Base-by-base conservation (phyloP, 2,888 invertebrate species). In the Clepsis dumicolana region DNA sequence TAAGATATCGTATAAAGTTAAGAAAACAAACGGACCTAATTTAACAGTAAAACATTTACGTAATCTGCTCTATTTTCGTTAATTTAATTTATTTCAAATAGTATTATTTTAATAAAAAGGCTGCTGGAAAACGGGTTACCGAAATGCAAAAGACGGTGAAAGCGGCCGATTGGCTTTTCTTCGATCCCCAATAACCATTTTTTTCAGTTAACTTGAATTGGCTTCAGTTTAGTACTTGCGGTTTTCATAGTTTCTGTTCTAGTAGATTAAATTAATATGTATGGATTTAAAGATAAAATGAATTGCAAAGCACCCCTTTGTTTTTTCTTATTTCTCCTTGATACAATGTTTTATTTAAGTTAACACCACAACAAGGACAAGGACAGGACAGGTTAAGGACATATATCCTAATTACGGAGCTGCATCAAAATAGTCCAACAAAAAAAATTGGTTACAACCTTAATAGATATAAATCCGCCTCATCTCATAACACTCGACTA, bases 401-500 rank as follows among this genome's bases (percentile, higher is more conserved):
- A n/a, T n/a, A n/a, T n/a, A n/a, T n/a, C n/a, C n/a, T n/a, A n/a
- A n/a, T n/a, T n/a, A n/a, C n/a, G n/a, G n/a, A n/a, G n/a, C n/a
- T n/a, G n/a, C n/a, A n/a, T n/a, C n/a, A n/a, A n/a, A n/a, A n/a
- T n/a, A n/a, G n/a, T n/a, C n/a, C n/a, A n/a, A n/a, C n/a, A n/a
- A n/a, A n/a, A n/a, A n/a, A n/a, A n/a, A n/a, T n/a, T n/a, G 4
- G 4, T 7, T 29, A 3, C 29, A 29, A 29, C 35, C 8, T 35
- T 35, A 35, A 7, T 35, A 35, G 12, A 35, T 1, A 48, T 3
- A 14, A 3, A 44, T 4, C 21, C 53, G 44, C 60, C 61, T 25
- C 24, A 44, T 53, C 53, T 44, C 25, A 41, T 61, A 21, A 24
- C 32, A 21, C 27, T 29, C 16, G 27, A 41, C 65, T 21, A 2